Evolutionary conservation across 2,113 vertebrate genomes (phyloP), one percentile per base, ranked within the genome.

Genomic region (Dicrurus megarhynchus): DNA sequence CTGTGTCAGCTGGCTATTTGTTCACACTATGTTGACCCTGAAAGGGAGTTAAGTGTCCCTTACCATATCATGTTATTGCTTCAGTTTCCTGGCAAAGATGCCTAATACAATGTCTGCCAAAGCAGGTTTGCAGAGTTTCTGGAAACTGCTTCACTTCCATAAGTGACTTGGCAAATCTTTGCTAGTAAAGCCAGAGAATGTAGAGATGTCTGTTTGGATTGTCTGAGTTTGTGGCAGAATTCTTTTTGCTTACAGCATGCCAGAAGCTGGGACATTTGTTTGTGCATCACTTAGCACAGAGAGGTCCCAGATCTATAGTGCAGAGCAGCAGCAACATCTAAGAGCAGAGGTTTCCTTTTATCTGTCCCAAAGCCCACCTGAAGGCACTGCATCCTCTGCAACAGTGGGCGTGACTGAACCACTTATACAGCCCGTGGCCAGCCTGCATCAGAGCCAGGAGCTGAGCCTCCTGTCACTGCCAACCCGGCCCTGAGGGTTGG

Each of bases 61-160:
- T 74, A 74, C 4, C 33, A 35, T 87, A 70, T 35, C 42, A 75
- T 12, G 19, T 21, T 37, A 68, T 78, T 84, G 13, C 61, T 89
- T 91, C 74, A 82, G 44, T 60, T 93, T 94, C 74, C 44, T 68
- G 77, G n/a, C 49, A 93, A 79, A 75, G 22, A 47, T 22, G 39
- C 13, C 21, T 73, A 11, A 50, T 35, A 68, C 56, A 79, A 50
- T 18, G 52, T 39, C 61, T 39, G 28, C n/a, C 37, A 90, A 71
- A 88, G 37, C 32, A 85, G 26, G 32, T 90, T 80, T 65, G n/a
- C 53, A 37, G 33, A 50, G 26, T 46, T 30, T 81, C 28, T 78
- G 23, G 41, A 56, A 82, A 47, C 11, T 23, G 9, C 22, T 90
- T 79, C 3, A 1, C 35, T 91, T 83, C 53, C 44, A 5, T 46